phyloP scores from a whole-genome alignment of 2,113 vertebrate genomes.

The Trematocara zebra region DNA sequence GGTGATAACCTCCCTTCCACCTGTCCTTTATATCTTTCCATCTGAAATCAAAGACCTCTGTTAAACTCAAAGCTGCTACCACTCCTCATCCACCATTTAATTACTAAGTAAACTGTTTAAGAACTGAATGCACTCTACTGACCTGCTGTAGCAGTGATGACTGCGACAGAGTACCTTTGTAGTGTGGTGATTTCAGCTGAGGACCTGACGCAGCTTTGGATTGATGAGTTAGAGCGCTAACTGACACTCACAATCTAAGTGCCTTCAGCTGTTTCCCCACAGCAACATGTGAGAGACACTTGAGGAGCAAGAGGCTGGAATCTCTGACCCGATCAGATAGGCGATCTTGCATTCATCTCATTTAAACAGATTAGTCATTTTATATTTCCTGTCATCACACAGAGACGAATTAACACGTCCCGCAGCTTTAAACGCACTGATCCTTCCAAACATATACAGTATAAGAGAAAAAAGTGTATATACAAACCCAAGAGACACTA shows the following conservation, averaged over 20 bases:
- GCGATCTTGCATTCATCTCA: neutral
- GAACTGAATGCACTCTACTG: neutral
- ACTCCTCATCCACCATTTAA: neutral
- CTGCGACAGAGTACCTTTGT: neutral
- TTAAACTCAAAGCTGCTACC: neutral
- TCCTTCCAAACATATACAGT: neutral
- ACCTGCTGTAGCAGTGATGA: neutral
- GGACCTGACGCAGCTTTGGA: neutral
- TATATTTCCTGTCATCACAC: neutral
- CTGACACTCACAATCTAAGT: neutral
- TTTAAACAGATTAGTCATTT: neutral
- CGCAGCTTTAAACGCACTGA: neutral
- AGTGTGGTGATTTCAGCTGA: neutral
- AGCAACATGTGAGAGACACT: conserved; percentile 8
- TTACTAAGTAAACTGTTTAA: neutral
- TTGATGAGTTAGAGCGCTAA: neutral
- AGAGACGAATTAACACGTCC: neutral
- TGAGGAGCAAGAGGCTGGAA: conserved; percentile 12
- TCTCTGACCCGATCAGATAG: neutral
- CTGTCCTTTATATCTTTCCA: neutral
- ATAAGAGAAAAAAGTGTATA: neutral
- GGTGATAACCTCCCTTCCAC: neutral
- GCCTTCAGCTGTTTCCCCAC: conserved; percentile 14
- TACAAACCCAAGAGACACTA: neutral
- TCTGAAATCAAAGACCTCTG: neutral